Evolutionary conservation across 1,140 invertebrate genomes (phyloP).

Genomic region (Apocrypta bakeri): DNA sequence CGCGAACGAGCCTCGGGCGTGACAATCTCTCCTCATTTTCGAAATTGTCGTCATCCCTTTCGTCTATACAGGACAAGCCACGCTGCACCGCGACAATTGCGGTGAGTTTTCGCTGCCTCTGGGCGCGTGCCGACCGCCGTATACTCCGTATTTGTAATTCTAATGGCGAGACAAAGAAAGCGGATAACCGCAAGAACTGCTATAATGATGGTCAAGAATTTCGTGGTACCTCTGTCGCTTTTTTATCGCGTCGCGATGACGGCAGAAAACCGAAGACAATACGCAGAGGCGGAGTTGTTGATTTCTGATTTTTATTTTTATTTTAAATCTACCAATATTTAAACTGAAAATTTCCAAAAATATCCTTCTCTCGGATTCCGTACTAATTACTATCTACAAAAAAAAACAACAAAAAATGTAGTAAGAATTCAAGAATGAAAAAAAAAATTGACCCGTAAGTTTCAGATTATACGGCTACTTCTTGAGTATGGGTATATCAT

Average conservation of each 20-base stretch:
- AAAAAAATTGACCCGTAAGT: no score
- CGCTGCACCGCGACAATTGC: background rate
- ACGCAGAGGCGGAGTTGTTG: background rate
- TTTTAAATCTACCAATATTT: no score
- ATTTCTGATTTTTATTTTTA: background rate
- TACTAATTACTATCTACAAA: no score
- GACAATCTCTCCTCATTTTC: background rate
- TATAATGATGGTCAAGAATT: constrained; percentile 37
- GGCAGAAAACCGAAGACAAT: background rate
- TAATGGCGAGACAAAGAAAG: constrained; percentile 49
- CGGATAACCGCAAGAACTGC: constrained; percentile 21
- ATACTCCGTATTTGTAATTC: constrained; percentile 55
- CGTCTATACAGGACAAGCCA: background rate
- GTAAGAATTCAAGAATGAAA: no score
- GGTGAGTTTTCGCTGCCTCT: constrained; percentile 51
- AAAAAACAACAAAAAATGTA: no score
- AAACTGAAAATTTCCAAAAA: no score
- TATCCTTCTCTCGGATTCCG: no score
- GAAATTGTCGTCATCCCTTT: background rate
- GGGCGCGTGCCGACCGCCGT: constrained; percentile 51
- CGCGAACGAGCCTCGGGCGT: background rate
- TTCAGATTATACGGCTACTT: no score
- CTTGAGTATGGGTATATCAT: no score
- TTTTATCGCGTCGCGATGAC: constrained; percentile 4
- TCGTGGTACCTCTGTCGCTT: background rate